phyloP scores from a whole-genome alignment of 1,140 invertebrate species.

The Colletes latitarsis region DNA sequence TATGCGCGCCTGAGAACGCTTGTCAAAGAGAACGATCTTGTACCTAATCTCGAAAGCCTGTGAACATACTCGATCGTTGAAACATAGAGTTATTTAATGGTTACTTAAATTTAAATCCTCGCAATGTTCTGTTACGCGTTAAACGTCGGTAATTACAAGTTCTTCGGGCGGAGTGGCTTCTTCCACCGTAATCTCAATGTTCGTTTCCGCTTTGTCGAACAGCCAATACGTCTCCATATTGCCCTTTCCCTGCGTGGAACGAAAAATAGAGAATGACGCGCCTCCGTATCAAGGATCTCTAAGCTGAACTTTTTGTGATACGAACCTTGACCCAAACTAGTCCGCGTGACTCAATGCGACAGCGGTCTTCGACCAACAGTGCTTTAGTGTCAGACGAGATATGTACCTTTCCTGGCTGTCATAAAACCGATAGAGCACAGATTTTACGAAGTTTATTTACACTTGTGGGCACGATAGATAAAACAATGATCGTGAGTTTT shows the following conservation, averaged over 20 bases:
- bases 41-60: neutral
- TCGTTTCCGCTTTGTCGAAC: constrained; percentile 77
- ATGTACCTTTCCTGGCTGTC: constrained; percentile 87
- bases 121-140: neutral
- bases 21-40: too few relatives aligned
- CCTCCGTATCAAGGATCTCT: neutral
- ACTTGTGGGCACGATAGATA: neutral
- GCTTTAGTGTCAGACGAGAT: constrained; percentile 86
- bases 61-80: neutral
- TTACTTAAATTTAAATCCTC: neutral
- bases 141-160: constrained; percentile 56
- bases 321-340: constrained; percentile 88
- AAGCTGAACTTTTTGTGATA: constrained; percentile 33
- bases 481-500: neutral
- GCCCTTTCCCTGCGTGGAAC: constrained; percentile 88
- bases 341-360: constrained; percentile 85
- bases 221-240: constrained; percentile 94
- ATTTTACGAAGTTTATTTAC: neutral
- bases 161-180: constrained; percentile 18
- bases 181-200: constrained; percentile 19
- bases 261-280: constrained; percentile 47
- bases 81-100: neutral
- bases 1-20: neutral
- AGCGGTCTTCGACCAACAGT: constrained; percentile 84
- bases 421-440: neutral